Percentiles rank a stretch among this genome's conserved stretches.
Evolutionary conservation across 64 coral and sea anemone species (phyloP).

Genomic region (Trachythela sp.): DNA sequence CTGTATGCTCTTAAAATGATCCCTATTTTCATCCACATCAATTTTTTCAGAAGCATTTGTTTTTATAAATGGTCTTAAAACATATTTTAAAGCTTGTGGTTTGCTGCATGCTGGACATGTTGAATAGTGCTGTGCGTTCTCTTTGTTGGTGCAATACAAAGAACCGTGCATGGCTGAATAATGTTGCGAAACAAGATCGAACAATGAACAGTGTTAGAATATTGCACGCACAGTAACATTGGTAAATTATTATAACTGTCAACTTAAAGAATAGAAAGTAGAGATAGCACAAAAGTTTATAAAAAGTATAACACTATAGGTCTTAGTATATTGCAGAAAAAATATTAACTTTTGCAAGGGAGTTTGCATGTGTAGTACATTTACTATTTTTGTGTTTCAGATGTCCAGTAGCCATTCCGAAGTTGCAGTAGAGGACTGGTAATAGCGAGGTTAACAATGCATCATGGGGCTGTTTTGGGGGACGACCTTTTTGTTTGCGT

Average conservation of each 20-base stretch:
- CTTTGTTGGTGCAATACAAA: no score
- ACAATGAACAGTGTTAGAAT: background rate
- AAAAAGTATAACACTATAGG: background rate
- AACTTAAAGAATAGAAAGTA: constrained; percentile 4
- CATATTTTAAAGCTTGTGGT: background rate
- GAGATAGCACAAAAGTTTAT: background rate
- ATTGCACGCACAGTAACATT: background rate
- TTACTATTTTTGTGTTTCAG: no score
- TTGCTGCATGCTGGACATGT: background rate
- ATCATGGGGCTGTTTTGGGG: no score
- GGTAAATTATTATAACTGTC: background rate
- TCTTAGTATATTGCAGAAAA: background rate
- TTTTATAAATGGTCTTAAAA: background rate
- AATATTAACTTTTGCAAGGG: background rate
- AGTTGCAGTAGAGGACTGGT: no score
- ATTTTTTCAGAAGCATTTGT: background rate
- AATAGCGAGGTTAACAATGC: no score
- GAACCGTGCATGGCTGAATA: no score
- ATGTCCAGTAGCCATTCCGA: no score
- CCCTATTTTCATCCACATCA: background rate
- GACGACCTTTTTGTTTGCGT: no score
- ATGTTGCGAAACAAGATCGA: background rate
- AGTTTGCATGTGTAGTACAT: background rate
- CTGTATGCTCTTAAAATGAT: background rate
- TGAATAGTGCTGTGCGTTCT: background rate